Evolutionary conservation across 2,888 invertebrate genomes (phyloP).

Genomic region (Microchrysa polita): DNA sequence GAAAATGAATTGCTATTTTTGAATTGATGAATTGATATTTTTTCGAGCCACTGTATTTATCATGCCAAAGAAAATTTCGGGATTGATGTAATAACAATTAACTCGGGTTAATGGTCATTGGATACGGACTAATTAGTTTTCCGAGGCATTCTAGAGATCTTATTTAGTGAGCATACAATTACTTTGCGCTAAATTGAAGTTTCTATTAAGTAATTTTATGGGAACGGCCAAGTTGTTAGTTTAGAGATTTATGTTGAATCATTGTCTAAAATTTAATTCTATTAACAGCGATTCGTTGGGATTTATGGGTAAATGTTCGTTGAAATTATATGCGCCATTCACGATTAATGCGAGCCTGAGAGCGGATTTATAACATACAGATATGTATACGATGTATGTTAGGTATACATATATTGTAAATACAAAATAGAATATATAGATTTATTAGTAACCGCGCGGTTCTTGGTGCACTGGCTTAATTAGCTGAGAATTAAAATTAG

Average conservation of each 20-base stretch:
- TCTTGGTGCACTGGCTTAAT: too few relatives aligned
- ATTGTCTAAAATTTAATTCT: constrained; percentile 13
- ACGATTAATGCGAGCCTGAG: too few relatives aligned
- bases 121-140: constrained; percentile 38
- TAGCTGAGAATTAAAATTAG: too few relatives aligned
- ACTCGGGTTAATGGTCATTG: constrained; percentile 32
- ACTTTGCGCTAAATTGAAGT: constrained; percentile 28
- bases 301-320: neutral
- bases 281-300: neutral
- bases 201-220: constrained; percentile 36
- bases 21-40: neutral
- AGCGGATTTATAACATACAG: too few relatives aligned
- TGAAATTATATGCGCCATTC: too few relatives aligned
- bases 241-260: constrained; percentile 25
- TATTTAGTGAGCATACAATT: constrained; percentile 23
- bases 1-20: too few relatives aligned
- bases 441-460: too few relatives aligned
- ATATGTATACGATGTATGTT: too few relatives aligned
- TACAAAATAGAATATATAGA: too few relatives aligned
- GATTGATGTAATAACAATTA: constrained; percentile 36
- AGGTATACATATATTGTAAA: too few relatives aligned
- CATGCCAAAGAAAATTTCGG: neutral
- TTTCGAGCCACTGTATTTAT: neutral
- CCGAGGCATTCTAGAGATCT: constrained; percentile 11
- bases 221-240: constrained; percentile 26